Base-by-base conservation (phyloP, 2,113 vertebrate genomes). In the Pollachius pollachius region DNA sequence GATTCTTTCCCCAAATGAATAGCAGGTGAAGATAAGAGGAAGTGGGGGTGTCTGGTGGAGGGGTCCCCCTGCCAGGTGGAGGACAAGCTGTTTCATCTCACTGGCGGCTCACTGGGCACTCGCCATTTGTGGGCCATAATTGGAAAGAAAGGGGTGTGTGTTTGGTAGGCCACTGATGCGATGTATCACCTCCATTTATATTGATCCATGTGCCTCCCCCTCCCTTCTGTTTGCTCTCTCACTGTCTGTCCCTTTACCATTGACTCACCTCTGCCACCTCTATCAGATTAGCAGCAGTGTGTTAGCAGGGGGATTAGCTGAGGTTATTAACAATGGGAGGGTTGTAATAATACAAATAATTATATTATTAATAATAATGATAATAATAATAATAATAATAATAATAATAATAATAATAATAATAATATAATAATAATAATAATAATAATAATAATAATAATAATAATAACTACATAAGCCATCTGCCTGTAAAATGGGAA, bases 151-250 rank as follows among this genome's bases (percentile, higher is more conserved):
- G 21, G 11, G 27, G 41, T 27, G 13, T 74, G 60, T 69, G 71
- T 62, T 57, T 75, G 52, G 64, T 61, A 65, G 64, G 69, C 63
- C 73, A 61, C 23, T 68, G 62, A 74, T 84, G 71, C 80, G 76
- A 86, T 78, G 74, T 52, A 80, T 85, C 71, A 66, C 72, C 61
- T 2, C 70, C 73, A 65, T 75, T 66, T 78, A 27, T 78, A 86
- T 81, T 80, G 81, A 89, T 84, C 80, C 41, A 8, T 18, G 25
- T 37, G 21, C n/a, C 71, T 5, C 58, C 59, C 11, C 59, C 37
- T 37, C 16, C 52, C 34, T 13, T 69, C 61, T 52, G 58, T 52
- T 48, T 27, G 3, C 60, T 30, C 19, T 62, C 54, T 52, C 27
- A 18, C 41, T 41, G 15, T 57, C 48, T 54, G 54, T 60, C 15